phyloP scores from a whole-genome alignment of 2,797 vertebrate species.

The Enoplosus armatus region DNA sequence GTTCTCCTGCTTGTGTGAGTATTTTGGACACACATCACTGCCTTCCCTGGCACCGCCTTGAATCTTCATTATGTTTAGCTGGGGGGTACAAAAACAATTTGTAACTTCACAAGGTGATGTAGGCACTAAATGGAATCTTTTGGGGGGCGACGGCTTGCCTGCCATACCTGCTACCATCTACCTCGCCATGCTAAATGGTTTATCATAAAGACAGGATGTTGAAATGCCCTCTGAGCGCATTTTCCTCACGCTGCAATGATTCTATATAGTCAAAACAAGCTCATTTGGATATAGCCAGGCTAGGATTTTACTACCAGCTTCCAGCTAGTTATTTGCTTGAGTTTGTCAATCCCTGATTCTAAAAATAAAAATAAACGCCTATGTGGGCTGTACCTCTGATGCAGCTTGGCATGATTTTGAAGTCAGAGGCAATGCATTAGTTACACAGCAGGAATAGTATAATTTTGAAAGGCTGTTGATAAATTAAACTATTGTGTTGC shows the following conservation, averaged over 20 bases:
- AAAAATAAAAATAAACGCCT: neutral
- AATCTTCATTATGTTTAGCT: conserved; percentile 81
- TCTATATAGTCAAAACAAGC: conserved; percentile 35
- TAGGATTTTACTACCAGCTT: conserved; percentile 32
- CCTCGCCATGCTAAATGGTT: conserved; percentile 68
- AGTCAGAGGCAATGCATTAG: conserved; percentile 26
- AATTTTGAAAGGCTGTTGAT: conserved; percentile 5
- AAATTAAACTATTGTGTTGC: conserved; percentile 11
- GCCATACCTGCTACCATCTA: conserved; percentile 54
- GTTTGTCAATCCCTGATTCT: conserved; percentile 31
- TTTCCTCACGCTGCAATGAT: conserved; percentile 24
- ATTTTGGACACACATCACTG: conserved; percentile 59
- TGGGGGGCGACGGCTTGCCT: conserved; percentile 48
- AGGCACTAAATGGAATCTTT: conserved; percentile 76
- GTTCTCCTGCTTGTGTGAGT: conserved; percentile 17
- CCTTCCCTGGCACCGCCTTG: conserved; percentile 58
- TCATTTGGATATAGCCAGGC: conserved; percentile 29
- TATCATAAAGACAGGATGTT: conserved; percentile 62
- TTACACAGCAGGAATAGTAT: conserved; percentile 7
- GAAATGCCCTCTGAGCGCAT: conserved; percentile 46
- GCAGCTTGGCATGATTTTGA: conserved; percentile 2
- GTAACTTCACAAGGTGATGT: conserved; percentile 78
- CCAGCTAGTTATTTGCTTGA: conserved; percentile 36
- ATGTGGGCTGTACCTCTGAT: conserved; percentile 7
- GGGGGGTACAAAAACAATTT: conserved; percentile 81